Conservation (phyloP, 2,797 vertebrate genomes). For the Poecilia velifera region DNA sequence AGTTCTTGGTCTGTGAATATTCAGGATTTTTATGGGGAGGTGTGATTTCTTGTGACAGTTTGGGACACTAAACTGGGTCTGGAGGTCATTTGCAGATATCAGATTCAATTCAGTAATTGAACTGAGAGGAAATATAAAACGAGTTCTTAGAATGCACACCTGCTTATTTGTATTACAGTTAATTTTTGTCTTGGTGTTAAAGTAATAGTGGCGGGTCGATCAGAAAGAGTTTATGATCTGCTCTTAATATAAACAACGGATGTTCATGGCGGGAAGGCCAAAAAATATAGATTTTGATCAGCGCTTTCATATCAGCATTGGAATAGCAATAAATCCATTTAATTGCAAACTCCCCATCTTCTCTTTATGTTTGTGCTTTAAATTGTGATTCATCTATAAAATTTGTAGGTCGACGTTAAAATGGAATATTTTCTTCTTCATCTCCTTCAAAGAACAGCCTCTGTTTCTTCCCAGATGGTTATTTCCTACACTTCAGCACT, state of each 20-base stretch:
- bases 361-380: conserved; percentile 25
- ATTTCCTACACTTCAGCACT: conserved; percentile 45
- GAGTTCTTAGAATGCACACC: background rate
- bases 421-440: conserved; percentile 36
- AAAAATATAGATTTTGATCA: background rate
- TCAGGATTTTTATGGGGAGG: conserved; percentile 11
- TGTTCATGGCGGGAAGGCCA: background rate
- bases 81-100: background rate
- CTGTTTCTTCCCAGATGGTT: conserved; percentile 33
- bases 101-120: background rate
- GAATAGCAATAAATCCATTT: background rate
- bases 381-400: conserved; percentile 11
- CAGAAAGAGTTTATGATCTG: too few relatives aligned
- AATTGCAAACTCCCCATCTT: conserved; percentile 21
- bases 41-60: background rate
- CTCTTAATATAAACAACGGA: background rate
- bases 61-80: background rate
- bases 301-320: background rate
- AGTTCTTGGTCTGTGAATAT: conserved; percentile 10
- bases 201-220: too few relatives aligned
- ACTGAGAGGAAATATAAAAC: background rate
- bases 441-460: conserved; percentile 37
- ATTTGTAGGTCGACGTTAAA: conserved; percentile 34
- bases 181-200: background rate
- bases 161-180: background rate